phyloP scores from a whole-genome alignment of 2,113 vertebrate genomes.

The Agelaius phoeniceus region DNA sequence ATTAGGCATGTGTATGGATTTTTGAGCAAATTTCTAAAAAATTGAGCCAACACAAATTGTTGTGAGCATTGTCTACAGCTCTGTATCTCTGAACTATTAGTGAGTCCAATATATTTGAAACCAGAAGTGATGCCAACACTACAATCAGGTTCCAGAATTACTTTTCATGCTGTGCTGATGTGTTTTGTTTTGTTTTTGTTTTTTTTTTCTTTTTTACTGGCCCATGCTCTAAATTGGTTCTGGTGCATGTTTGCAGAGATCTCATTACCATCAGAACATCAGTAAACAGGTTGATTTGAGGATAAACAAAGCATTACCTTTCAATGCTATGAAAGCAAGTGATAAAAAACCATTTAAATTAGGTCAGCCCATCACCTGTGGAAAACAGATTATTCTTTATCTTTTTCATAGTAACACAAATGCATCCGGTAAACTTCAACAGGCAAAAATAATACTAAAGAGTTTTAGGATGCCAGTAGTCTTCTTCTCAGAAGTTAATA shows the following conservation, averaged over 20 bases:
- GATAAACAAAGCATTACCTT: background rate
- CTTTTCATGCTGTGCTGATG: background rate
- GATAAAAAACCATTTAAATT: background rate
- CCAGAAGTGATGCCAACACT: background rate
- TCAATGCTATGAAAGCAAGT: background rate
- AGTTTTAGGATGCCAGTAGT: background rate
- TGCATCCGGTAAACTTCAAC: background rate
- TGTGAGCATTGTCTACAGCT: background rate
- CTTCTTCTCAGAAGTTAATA: background rate
- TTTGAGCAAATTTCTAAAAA: background rate
- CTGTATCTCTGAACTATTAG: background rate
- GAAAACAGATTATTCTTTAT: background rate
- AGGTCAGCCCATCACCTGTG: background rate
- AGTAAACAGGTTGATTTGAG: background rate
- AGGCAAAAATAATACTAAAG: background rate
- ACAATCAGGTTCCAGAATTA: background rate
- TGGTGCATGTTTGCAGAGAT: background rate
- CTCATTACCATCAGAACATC: background rate
- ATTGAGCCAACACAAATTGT: background rate
- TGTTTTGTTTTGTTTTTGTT: background rate
- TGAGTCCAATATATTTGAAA: background rate
- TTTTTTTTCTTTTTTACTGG: background rate
- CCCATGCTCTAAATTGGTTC: background rate
- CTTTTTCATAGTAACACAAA: background rate
- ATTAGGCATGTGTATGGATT: background rate